Conservation (phyloP, 1,140 invertebrate species). For the Drosophila kikkawai region DNA sequence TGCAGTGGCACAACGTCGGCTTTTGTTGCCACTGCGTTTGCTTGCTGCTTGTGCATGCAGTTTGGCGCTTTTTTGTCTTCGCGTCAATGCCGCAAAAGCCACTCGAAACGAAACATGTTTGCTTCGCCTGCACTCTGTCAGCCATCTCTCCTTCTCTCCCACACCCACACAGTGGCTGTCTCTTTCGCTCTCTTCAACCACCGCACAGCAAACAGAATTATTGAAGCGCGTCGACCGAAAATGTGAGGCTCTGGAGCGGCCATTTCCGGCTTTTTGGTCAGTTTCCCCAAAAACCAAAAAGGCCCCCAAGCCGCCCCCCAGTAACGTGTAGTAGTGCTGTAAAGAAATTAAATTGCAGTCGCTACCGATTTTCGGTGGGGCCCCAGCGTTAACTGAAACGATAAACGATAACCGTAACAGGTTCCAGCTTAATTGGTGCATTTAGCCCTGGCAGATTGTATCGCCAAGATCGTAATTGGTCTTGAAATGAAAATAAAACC, state of each 20-base stretch:
- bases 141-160: not conserved
- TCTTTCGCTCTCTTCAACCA: constrained; percentile 5
- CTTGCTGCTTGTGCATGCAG: constrained; percentile 40
- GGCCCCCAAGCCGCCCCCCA: not conserved
- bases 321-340: not conserved
- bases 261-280: constrained; percentile 56
- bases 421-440: constrained; percentile 20
- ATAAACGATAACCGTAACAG: constrained; percentile 37
- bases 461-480: constrained; percentile 22
- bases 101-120: constrained; percentile 77
- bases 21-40: constrained; percentile 32
- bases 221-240: constrained; percentile 70
- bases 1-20: constrained; percentile 6
- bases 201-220: constrained; percentile 74
- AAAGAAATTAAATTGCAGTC: constrained; percentile 65
- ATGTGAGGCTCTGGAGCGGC: constrained; percentile 20
- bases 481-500: constrained; percentile 7
- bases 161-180: constrained; percentile 9
- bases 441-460: constrained; percentile 9
- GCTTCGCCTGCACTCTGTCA: constrained; percentile 32
- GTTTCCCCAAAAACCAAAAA: not conserved
- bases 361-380: constrained; percentile 22
- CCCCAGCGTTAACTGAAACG: constrained; percentile 48
- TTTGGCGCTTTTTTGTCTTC: constrained; percentile 66
- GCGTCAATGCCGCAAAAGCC: constrained; percentile 76